Base-by-base conservation (phyloP, 2,113 vertebrate genomes). In the Galbula dea region DNA sequence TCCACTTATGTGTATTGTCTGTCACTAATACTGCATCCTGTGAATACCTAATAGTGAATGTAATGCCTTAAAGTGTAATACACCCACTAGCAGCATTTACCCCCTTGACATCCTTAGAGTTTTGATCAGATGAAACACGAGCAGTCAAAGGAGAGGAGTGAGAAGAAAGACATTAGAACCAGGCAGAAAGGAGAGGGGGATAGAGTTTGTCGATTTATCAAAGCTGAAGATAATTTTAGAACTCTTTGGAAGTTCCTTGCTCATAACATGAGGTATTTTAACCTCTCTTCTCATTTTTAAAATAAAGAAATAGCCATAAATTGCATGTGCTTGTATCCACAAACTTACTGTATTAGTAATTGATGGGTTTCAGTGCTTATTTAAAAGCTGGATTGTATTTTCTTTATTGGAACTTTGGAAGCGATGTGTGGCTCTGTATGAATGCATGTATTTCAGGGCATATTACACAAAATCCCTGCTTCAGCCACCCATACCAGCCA, bases 81-180 rank as follows among this genome's bases (percentile, higher is more conserved):
- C 72, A 41, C 71, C 78, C 62, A 19, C 55, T 93, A 85, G 83
- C 61, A 55, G 65, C 61, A 59, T 92, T 94, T 90, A 94, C 92
- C 61, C 86, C 52, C 57, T 58, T 63, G 73, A 78, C 73, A 74
- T 86, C 75, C 43, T 63, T 58, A 41, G 86, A 77, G 55, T 90
- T 83, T 67, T 41, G 37, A 88, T 90, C 65, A 71, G 73, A 63
- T 83, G 83, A 76, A 43, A 30, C 26, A 5, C 46, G 55, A 83
- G 49, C 26, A 37, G 32, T 37, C 9, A 26, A 36, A 68, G 7
- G 15, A 62, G 55, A 90, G 66, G 69, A 87, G 69, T 84, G 86
- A 68, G 76, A 61, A 83, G 48, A 82, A 59, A n/a, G 46, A 74
- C 51, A 76, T 91, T 16, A 77, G 43, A 73, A 89, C 67, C 54